These are phyloP conservation scores for Allacma fusca DNA, from an alignment of 2,888 invertebrate species.

Conservation along the genomic window DNA sequence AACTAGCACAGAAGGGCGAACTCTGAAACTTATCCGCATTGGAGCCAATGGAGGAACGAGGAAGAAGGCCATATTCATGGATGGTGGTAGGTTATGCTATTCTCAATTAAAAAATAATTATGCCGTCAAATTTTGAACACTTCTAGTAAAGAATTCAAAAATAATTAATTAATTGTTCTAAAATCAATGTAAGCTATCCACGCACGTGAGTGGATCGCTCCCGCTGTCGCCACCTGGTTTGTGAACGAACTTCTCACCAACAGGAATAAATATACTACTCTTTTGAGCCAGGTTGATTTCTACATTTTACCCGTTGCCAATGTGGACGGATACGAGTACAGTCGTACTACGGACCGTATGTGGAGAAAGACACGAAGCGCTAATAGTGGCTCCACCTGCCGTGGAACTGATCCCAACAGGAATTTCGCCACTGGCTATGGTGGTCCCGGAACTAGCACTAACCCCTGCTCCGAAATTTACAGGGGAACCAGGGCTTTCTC, in stretches of 20 bases:
- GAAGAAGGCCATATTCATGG: constrained; percentile 54
- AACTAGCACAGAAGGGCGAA: constrained; percentile 58
- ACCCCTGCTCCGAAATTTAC: constrained; percentile 79
- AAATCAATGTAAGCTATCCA: constrained; percentile 78
- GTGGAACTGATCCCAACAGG: constrained; percentile 79
- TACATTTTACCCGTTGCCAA: constrained; percentile 79
- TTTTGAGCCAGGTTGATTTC: constrained; percentile 69
- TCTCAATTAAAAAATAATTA: too few species aligned
- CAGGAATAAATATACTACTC: constrained; percentile 66
- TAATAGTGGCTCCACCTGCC: constrained; percentile 66
- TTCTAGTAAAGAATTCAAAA: too few species aligned
- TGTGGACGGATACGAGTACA: constrained; percentile 88
- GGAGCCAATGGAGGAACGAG: constrained; percentile 45
- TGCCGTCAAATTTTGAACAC: too few species aligned
- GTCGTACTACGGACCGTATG: constrained; percentile 76
- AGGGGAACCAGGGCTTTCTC: constrained; percentile 78
- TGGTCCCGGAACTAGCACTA: constrained; percentile 73
- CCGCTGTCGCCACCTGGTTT: constrained; percentile 78
- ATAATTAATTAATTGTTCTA: too few species aligned
- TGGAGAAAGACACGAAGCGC: constrained; percentile 79
- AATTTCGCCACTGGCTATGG: constrained; percentile 80
- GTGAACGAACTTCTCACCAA: constrained; percentile 71
- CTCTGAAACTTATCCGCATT: constrained; percentile 61
- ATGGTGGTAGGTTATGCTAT: constrained; percentile 56
- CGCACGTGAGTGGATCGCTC: constrained; percentile 87